A percentile compares a stretch with the other conserved stretches of the same genome.
Evolutionary conservation across 2,797 vertebrate genomes (phyloP).

Genomic region (Sebastes umbrosus): DNA sequence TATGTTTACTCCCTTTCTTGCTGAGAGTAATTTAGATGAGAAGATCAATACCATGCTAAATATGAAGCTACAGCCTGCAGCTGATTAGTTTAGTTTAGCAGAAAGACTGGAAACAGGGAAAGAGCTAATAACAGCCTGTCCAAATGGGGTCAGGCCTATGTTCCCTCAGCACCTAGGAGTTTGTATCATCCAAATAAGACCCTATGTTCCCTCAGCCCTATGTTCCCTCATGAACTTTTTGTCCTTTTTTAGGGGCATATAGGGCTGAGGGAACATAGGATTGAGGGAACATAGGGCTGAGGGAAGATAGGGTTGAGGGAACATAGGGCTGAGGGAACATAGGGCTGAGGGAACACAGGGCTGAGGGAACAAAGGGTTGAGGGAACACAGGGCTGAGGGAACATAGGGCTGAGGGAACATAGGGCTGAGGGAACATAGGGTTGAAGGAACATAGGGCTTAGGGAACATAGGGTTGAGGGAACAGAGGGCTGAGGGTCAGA

Average conservation of each 20-base stretch:
- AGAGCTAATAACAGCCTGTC: neutral
- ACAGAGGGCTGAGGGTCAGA: too few relatives aligned
- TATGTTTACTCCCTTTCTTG: neutral
- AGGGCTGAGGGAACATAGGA: too few relatives aligned
- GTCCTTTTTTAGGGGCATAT: too few relatives aligned
- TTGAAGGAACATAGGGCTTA: rapidly evolving
- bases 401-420: rapidly evolving
- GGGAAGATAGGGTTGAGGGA: rapidly evolving
- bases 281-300: rapidly evolving
- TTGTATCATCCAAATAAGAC: too few relatives aligned
- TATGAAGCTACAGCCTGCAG: neutral
- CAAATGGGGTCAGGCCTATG: neutral
- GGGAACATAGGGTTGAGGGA: too few relatives aligned
- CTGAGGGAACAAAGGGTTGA: rapidly evolving
- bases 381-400: rapidly evolving
- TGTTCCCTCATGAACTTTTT: too few relatives aligned
- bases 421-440: too few relatives aligned
- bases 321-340: rapidly evolving
- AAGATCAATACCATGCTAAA: neutral
- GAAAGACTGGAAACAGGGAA: neutral
- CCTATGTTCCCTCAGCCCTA: too few relatives aligned
- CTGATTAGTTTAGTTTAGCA: neutral
- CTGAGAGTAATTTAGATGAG: neutral
- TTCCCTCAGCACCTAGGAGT: too few relatives aligned
- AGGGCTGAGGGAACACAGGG: rapidly evolving